These are phyloP conservation scores for Chloroclysta siterata DNA, from an alignment of 2,888 invertebrate genomes.

Conservation along the genomic window DNA sequence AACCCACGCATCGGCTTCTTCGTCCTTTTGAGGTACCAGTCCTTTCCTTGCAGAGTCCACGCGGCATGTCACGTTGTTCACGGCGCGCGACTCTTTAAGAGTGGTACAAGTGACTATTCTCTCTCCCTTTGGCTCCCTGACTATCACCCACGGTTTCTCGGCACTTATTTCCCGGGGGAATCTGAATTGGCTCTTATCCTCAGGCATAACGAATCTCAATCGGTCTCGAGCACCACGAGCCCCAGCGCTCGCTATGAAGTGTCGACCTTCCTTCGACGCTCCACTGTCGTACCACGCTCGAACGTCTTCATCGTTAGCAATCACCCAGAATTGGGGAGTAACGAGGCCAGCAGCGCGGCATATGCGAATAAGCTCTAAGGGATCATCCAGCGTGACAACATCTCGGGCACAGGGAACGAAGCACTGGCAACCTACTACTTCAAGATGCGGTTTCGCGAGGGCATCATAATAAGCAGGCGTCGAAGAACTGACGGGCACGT, in stretches of 20 bases:
- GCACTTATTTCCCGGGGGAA: conserved; percentile 90
- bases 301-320: conserved; percentile 89
- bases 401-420: conserved; percentile 92
- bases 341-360: conserved; percentile 88
- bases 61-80: conserved; percentile 92
- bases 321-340: conserved; percentile 88
- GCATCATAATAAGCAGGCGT: conserved; percentile 93
- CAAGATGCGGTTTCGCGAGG: conserved; percentile 91
- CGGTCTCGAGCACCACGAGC: conserved; percentile 90
- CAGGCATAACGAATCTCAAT: conserved; percentile 88
- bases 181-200: conserved; percentile 86
- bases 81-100: conserved; percentile 90
- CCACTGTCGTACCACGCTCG: conserved; percentile 88
- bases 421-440: conserved; percentile 91
- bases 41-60: conserved; percentile 88
- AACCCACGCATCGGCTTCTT: conserved; percentile 90
- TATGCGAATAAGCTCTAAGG: conserved; percentile 88
- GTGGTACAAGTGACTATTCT: conserved; percentile 93
- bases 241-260: conserved; percentile 90
- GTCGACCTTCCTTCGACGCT: conserved; percentile 84
- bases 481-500: conserved; percentile 91
- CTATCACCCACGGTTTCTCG: conserved; percentile 91
- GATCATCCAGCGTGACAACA: conserved; percentile 91
- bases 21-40: conserved; percentile 87
- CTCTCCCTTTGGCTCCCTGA: conserved; percentile 90